Evolutionary conservation across 2,888 invertebrate species (phyloP).

Genomic region (Clepsis dumicolana): DNA sequence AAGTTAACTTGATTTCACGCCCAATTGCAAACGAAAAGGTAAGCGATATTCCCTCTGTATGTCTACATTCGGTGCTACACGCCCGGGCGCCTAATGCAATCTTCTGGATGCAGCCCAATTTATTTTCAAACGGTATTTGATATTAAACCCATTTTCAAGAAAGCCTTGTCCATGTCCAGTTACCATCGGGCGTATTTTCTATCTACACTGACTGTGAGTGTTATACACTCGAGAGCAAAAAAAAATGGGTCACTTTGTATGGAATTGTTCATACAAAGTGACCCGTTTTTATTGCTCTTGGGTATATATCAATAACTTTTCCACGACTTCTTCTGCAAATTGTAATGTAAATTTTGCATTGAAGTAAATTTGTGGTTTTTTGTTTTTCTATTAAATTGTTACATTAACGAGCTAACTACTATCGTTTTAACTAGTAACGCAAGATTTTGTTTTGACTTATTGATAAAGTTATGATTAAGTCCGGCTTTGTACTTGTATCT

Average conservation of each 20-base stretch:
- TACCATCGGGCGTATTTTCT: not conserved
- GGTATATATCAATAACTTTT: not conserved
- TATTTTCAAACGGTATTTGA: constrained; percentile 21
- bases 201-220: not conserved
- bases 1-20: constrained; percentile 60
- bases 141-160: constrained; percentile 13
- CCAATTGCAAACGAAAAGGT: constrained; percentile 45
- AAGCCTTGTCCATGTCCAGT: constrained; percentile 7
- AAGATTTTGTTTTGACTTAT: too few species aligned
- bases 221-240: too few species aligned
- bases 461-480: too few species aligned
- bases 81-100: constrained; percentile 35
- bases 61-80: constrained; percentile 7
- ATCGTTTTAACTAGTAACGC: too few species aligned
- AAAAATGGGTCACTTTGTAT: too few species aligned
- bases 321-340: not conserved
- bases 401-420: too few species aligned
- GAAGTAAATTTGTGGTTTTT: too few species aligned
- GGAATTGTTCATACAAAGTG: too few species aligned
- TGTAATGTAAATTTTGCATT: too few species aligned
- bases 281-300: too few species aligned
- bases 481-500: too few species aligned
- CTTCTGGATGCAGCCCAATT: constrained; percentile 27
- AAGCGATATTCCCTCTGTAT: constrained; percentile 33
- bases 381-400: too few species aligned